phyloP scores from a whole-genome alignment of 1,140 invertebrate genomes.

The Aricia agestis region DNA sequence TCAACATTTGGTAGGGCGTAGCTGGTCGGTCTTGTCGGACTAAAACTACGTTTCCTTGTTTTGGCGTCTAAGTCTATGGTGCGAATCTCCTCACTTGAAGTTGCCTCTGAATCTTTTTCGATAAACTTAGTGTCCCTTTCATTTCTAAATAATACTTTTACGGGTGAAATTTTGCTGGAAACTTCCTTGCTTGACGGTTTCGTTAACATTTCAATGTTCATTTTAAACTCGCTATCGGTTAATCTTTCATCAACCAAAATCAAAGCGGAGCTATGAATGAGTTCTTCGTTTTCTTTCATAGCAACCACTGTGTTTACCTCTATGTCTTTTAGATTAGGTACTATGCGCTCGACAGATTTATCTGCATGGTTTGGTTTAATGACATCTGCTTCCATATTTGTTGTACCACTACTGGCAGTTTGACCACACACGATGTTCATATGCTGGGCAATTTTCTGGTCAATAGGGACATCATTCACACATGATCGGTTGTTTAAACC shows the following conservation, averaged over 20 bases:
- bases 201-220: conserved; percentile 26
- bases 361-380: conserved; percentile 39
- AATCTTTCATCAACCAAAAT: conserved; percentile 54
- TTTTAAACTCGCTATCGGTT: conserved; percentile 27
- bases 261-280: conserved; percentile 47
- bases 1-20: conserved; percentile 26
- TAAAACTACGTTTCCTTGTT: conserved; percentile 43
- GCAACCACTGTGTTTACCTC: conserved; percentile 56
- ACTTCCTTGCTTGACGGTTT: conserved; percentile 1
- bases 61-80: conserved; percentile 21
- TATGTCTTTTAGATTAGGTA: conserved; percentile 33
- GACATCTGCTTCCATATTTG: conserved; percentile 34
- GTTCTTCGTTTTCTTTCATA: conserved; percentile 54
- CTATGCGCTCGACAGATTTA: conserved; percentile 32
- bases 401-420: conserved; percentile 18
- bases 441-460: conserved; percentile 20
- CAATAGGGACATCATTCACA: background rate
- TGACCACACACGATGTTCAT: conserved; percentile 25
- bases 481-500: too few species aligned
- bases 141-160: conserved; percentile 42
- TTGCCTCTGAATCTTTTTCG: conserved; percentile 37
- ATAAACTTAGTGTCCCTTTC: conserved; percentile 29
- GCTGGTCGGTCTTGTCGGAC: conserved; percentile 31
- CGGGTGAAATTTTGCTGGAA: conserved; percentile 27
- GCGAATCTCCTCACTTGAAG: conserved; percentile 31